Evolutionary conservation across 2,888 invertebrate genomes (phyloP).

Genomic region (Cosmia pyralina): DNA sequence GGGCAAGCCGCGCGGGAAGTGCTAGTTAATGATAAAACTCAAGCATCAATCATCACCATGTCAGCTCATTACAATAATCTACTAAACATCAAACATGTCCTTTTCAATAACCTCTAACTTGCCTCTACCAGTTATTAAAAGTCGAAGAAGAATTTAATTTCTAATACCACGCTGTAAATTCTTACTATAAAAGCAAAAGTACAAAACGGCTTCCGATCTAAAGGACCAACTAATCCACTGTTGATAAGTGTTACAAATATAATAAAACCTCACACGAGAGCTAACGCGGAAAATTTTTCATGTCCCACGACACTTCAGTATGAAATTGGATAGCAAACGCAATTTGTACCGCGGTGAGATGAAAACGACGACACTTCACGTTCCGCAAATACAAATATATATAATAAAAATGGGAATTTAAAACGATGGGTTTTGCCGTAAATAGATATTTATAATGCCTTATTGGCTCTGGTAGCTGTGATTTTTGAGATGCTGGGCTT

Average conservation of each 20-base stretch:
- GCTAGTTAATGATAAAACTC: no score
- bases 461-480: constrained; percentile 1
- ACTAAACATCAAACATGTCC: neutral
- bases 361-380: constrained; percentile 59
- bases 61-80: neutral
- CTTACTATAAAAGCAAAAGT: neutral
- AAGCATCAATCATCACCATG: neutral
- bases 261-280: constrained; percentile 49
- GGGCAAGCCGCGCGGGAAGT: no score
- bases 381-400: constrained; percentile 57
- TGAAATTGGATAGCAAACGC: constrained; percentile 76
- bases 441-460: constrained; percentile 16
- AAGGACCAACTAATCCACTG: constrained; percentile 44
- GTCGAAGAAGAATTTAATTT: neutral
- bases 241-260: constrained; percentile 51
- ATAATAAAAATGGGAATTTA: constrained; percentile 35
- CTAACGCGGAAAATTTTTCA: constrained; percentile 64
- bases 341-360: constrained; percentile 69
- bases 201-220: constrained; percentile 16
- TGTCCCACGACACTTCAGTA: constrained; percentile 63
- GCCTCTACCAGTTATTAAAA: neutral
- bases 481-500: neutral
- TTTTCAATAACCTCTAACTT: no score
- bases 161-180: neutral
- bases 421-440: constrained; percentile 24